Percentiles rank a stretch among this genome's conserved stretches.
phyloP scores from a whole-genome alignment of 64 coral and sea anemone genomes.

The Stichodactyla mertensii region DNA sequence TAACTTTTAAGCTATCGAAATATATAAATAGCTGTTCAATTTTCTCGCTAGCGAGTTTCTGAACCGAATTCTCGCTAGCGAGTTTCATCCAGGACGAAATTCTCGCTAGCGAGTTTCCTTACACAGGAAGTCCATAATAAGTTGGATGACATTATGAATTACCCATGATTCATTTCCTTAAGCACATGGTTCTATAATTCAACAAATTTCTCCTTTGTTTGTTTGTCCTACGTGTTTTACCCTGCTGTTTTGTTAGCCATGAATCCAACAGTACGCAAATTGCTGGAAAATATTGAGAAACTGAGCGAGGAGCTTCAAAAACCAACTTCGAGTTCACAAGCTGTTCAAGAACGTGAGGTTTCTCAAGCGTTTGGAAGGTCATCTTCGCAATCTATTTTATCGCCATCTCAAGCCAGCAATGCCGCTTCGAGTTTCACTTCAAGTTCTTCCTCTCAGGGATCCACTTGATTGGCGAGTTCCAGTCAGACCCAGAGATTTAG shows the following conservation, averaged over 20 bases:
- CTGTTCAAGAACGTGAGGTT: neutral
- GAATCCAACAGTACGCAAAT: neutral
- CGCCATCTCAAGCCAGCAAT: neutral
- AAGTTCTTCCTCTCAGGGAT: neutral
- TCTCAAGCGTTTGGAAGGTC: neutral
- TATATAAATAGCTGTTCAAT: no score
- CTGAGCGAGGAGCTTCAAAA: neutral
- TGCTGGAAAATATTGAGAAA: neutral
- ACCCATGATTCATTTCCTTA: conserved; percentile 1
- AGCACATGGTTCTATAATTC: neutral
- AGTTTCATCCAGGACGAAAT: no score
- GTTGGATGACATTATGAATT: no score
- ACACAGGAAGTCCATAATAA: no score
- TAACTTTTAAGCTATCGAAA: no score
- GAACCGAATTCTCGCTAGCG: no score
- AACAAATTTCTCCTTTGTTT: neutral
- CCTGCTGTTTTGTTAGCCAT: neutral
- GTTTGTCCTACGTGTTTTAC: neutral
- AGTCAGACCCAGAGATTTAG: neutral
- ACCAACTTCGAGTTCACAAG: no score
- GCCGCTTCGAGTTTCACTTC: neutral
- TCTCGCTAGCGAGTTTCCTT: no score
- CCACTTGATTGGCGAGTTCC: neutral
- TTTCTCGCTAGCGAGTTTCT: no score
- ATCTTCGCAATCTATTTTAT: neutral